Base-by-base conservation (phyloP, 2,113 vertebrate species). In the Emydura subglobosa region DNA sequence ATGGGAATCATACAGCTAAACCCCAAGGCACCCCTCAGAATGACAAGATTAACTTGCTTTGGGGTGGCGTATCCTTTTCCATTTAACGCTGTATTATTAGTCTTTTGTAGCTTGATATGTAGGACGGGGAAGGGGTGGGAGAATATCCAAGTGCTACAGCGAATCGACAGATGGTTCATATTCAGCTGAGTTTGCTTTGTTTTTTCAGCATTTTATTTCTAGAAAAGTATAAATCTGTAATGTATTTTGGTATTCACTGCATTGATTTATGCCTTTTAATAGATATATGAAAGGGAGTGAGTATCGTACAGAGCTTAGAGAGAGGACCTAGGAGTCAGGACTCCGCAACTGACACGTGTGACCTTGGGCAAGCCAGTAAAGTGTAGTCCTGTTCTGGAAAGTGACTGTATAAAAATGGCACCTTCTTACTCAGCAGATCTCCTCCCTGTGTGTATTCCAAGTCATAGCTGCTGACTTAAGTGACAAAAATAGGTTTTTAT, bases 81-180 rank as follows among this genome's bases (percentile, higher is more conserved):
- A 54, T 94, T 72, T 72, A 19, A 39, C 16, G 22, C 87, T 61
- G 47, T 57, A 86, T 65, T 34, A 17, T 72, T 72, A 22, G 65
- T 72, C 65, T 87, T 92, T 92, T 92, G 44, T 88, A 82, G 79
- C 91, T 92, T 81, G 68, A 27, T 87, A 91, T 93, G 86, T 31
- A 93, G 65, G 80, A 82, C 47, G 57, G 34, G 24, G 65, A 14
- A 16, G 14, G 54, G 54, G 86, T 47, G 51, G 51, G 90, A 84
- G 89, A 83, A 89, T 85, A 83, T 93, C 87, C 88, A 84, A 81
- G n/a, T 22, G 19, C 78, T 85, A 81, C 83, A 85, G 80, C 82
- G 54, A 83, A 42, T 54, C 82, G 85, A 78, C 68, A 94, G 55
- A 82, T 92, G 53, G 72, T 96, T 92, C 87, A 74, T 59, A 85